Conservation (phyloP, 2,888 invertebrate species). For the Spisula solida region DNA sequence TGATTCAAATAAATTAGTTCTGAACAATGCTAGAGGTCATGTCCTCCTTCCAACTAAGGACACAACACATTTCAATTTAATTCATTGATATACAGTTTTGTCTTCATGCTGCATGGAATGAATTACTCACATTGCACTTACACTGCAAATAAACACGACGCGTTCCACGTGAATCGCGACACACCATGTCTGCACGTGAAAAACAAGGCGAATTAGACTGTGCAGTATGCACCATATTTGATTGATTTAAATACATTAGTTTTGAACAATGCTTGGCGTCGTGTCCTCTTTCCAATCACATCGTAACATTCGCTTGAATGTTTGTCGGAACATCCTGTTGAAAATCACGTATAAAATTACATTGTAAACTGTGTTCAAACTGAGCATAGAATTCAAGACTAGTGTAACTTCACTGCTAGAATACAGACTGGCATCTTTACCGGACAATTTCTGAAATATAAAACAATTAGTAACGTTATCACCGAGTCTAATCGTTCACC, state of each 20-base stretch:
- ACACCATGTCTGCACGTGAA: not conserved
- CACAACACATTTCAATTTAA: no score
- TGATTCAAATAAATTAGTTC: no score
- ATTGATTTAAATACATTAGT: not conserved
- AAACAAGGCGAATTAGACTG: not conserved
- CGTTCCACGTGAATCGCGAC: no score
- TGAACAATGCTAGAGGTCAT: no score
- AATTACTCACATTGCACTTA: no score
- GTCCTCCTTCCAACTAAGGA: no score
- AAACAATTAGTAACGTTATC: no score
- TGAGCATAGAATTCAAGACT: not conserved
- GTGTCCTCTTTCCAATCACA: conserved; percentile 9
- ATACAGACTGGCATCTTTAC: conserved; percentile 30
- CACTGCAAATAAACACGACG: no score
- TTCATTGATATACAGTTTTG: no score
- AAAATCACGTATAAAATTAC: conserved; percentile 39
- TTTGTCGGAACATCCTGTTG: conserved; percentile 23
- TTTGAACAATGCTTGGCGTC: not conserved
- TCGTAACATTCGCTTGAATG: not conserved
- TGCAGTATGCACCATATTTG: not conserved
- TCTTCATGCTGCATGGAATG: no score
- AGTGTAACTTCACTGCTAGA: conserved; percentile 19
- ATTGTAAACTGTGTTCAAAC: conserved; percentile 31
- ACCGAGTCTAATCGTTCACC: no score
- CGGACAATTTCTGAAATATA: conserved; percentile 30